Evolutionary conservation across 2,888 invertebrate genomes (phyloP).

Genomic region (Yponomeuta malinellus): DNA sequence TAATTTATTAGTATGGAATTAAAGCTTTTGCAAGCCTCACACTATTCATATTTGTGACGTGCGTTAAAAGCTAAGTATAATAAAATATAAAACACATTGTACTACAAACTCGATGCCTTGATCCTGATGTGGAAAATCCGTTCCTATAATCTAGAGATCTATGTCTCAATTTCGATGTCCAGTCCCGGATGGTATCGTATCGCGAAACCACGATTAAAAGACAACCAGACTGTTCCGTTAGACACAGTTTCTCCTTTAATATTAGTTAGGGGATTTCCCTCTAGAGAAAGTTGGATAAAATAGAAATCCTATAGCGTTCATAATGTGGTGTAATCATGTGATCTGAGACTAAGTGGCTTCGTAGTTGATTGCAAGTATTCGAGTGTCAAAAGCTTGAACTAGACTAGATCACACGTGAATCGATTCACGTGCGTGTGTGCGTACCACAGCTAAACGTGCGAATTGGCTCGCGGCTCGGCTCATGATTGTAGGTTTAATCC

Average conservation of each 20-base stretch:
- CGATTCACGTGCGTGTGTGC: neutral
- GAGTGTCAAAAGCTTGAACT: neutral
- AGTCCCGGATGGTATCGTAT: neutral
- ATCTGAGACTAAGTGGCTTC: constrained; percentile 7
- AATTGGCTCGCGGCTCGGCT: neutral
- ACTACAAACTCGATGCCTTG: neutral
- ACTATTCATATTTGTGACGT: too few species aligned
- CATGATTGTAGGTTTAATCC: neutral
- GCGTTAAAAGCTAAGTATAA: neutral
- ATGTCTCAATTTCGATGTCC: neutral
- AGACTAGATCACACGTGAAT: neutral
- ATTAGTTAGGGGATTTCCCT: constrained; percentile 17
- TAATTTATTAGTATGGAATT: too few species aligned
- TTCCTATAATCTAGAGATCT: neutral
- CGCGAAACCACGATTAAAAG: constrained; percentile 9
- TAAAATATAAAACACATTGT: neutral
- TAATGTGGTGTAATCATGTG: constrained; percentile 29
- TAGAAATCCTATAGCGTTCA: constrained; percentile 27
- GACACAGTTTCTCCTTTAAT: constrained; percentile 15
- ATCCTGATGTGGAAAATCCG: neutral
- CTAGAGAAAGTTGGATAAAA: constrained; percentile 30
- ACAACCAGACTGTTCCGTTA: neutral
- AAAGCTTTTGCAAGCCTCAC: too few species aligned
- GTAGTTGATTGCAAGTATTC: neutral
- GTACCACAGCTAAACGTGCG: neutral